Base-by-base conservation (phyloP, 2,888 invertebrate genomes). In the Xanthia icteritia region DNA sequence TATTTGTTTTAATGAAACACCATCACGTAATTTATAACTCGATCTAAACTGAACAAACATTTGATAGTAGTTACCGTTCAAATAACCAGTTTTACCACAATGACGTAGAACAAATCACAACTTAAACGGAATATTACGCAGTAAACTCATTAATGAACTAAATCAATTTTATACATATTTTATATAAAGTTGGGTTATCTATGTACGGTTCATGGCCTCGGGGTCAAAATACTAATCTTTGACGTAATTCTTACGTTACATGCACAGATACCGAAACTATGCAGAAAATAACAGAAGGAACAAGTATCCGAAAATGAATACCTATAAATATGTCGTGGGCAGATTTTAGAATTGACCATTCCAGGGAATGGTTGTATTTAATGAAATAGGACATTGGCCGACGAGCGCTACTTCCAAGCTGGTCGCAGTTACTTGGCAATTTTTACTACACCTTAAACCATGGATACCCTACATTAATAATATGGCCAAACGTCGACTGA, bases 161-260 rank as follows among this genome's bases (percentile, higher is more conserved):
- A 77, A 63, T 70, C 27, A 77, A 77, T 82, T 51, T 51, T 67
- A 70, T 31, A 58, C 17, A 54, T n/a, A 63, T 39, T 70, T 61
- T 42, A 54, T 69, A 63, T 60, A 69, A 63, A 82, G 65, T 58
- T 73, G 42, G 27, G 56, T 51, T 77, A 82, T 73, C 65, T 58
- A 23, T 36, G 27, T 27, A 15, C 45, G 36, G 72, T 64, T 82
- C 81, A 73, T n/a, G 83, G 64, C 51, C 48, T 70, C n/a, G 64
- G 39, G 63, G 65, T 48, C 42, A 63, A 58, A 36, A 61, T 31
- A 66, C 60, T 61, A n/a, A 61, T 45, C 27, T 51, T 65, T 82
- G 73, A 58, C 65, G 64, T 66, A 73, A 17, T 31, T 23, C 61
- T 42, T 73, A 73, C 51, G 56, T 56, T 69, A 58, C 61, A 39